Percentiles rank a stretch among this genome's conserved stretches.
Conservation (phyloP, 53 echinoderm and acorn worm genomes). For the Crossaster papposus region DNA sequence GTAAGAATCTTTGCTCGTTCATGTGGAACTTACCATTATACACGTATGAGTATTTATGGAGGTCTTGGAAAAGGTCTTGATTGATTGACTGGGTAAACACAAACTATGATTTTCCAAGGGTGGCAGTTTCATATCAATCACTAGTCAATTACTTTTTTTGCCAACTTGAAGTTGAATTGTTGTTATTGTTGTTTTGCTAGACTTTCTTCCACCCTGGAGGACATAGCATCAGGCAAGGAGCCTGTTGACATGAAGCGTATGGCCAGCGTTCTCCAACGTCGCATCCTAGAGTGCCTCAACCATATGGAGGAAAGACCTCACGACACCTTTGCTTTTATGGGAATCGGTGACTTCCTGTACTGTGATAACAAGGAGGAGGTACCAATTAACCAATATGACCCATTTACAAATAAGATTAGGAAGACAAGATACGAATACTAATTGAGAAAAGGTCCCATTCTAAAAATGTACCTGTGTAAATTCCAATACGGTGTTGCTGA, state of each 20-base stretch:
- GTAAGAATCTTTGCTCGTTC: no score
- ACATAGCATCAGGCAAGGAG: conserved; percentile 76
- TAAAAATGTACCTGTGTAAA: not conserved
- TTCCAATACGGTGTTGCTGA: not conserved
- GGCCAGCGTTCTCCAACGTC: conserved; percentile 80
- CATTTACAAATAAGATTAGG: not conserved
- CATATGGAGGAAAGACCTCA: conserved; percentile 93
- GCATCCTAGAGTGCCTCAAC: conserved; percentile 85
- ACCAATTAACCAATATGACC: conserved; percentile 10
- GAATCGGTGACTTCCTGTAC: conserved; percentile 93
- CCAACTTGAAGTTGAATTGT: not conserved
- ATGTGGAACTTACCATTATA: no score
- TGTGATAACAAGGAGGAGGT: conserved; percentile 75
- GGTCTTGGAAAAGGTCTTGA: no score
- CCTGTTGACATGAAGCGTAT: conserved; percentile 82
- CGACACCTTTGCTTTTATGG: conserved; percentile 95
- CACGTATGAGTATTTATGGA: no score
- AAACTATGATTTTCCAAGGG: no score
- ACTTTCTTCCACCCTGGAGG: conserved; percentile 59
- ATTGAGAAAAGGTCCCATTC: not conserved
- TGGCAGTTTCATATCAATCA: no score
- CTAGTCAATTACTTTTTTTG: no score
- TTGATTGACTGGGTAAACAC: no score
- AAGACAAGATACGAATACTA: not conserved
- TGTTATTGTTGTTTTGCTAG: conserved; percentile 24